Evolutionary conservation across 2,888 invertebrate species (phyloP), one percentile per base, ranked within the genome.

Genomic region (Sinhomidia bicolor): DNA sequence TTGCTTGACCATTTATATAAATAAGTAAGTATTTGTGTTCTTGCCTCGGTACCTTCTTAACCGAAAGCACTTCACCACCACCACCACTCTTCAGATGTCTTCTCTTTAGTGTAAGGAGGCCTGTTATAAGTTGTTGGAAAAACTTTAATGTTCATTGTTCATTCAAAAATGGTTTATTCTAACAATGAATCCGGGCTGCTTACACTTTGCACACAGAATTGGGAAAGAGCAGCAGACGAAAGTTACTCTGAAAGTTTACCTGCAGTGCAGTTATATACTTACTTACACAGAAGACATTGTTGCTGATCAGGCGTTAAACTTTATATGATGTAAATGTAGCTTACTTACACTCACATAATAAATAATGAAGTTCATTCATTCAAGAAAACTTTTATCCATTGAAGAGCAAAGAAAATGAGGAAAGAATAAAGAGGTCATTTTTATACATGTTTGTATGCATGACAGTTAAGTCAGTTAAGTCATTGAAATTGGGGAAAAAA

Each of bases 221-320:
- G 41, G 20, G 26, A 41, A 71, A 41, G 4, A 17, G 20, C 41
- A 29, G 4, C 26, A 0, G 26, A 32, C 12, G 26, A 65, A 65
- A 3, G n/a, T 65, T 36, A 36, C 60, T 23, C 3, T 6, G 7
- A 26, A 6, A 57, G 20, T 29, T 36, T 17, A 36, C 65, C 17
- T 68, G 36, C 23, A 76, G 4, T 74, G 14, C 74, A 74, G 65
- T n/a, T 17, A 71, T 41, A 12, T 26, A 26, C 17, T 71, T 44
- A 23, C 44, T 44, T 44, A 51, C 5, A 44, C 51, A 51, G 20
- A 57, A 20, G 3, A 74, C 29, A 23, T 23, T 47, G 47, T n/a
- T 47, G n/a, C 29, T 74, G 74, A 47, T 51, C 47, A 74, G 47
- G 74, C 74, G 74, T 74, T 74, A 71, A 44, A 71, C 23, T 44